Evolutionary conservation across 64 coral and sea anemone species (phyloP).

Genomic region (Stylophora pistillata): DNA sequence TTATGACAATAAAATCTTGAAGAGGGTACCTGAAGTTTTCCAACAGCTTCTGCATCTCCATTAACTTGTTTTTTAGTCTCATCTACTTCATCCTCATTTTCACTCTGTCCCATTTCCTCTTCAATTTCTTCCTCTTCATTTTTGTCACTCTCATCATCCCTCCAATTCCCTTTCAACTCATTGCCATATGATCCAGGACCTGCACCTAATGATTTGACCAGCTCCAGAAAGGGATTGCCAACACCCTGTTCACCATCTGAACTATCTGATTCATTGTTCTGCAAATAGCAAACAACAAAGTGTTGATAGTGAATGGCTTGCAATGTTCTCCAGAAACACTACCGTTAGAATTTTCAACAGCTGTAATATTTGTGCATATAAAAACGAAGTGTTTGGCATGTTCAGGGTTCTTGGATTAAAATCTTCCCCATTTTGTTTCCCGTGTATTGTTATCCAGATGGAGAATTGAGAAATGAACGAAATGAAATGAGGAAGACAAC

Average conservation of each 20-base stretch:
- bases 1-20: neutral
- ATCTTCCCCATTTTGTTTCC: too few relatives aligned
- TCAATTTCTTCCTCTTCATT: constrained; percentile 18
- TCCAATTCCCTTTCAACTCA: constrained; percentile 61
- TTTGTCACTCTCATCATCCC: constrained; percentile 43
- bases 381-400: too few relatives aligned
- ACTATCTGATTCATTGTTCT: constrained; percentile 2
- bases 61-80: neutral
- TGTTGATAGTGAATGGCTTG: too few relatives aligned
- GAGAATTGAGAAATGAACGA: too few relatives aligned
- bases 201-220: constrained; percentile 60
- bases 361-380: too few relatives aligned
- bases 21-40: neutral
- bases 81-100: neutral
- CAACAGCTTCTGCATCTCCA: neutral
- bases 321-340: too few relatives aligned
- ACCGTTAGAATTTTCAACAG: too few relatives aligned
- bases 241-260: constrained; percentile 48
- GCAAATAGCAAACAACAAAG: too few relatives aligned
- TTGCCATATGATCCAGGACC: constrained; percentile 2
- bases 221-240: constrained; percentile 49
- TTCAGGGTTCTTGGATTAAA: too few relatives aligned
- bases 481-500: too few relatives aligned
- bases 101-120: constrained; percentile 19
- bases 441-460: too few relatives aligned